Conservation (phyloP, 2,888 invertebrate species). For the Azorinus chamasolen region DNA sequence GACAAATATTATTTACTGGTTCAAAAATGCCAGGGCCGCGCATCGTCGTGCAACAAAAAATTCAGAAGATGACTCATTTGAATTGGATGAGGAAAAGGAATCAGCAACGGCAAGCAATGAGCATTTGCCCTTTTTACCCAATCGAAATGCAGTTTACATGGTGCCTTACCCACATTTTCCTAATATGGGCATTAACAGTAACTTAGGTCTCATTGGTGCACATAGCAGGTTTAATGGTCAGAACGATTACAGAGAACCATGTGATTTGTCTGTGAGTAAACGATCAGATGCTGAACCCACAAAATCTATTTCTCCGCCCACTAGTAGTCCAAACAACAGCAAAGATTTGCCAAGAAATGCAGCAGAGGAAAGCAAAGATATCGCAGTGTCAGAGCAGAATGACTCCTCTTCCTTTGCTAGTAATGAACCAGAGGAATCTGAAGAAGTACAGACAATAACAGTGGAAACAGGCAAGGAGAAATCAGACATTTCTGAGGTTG, state of each 20-base stretch:
- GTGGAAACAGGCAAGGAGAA: too few relatives aligned
- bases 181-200: conserved; percentile 44
- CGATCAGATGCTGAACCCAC: conserved; percentile 50
- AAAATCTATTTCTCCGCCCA: conserved; percentile 19
- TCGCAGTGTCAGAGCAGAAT: too few relatives aligned
- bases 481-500: too few relatives aligned
- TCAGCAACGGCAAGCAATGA: conserved; percentile 24
- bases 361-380: too few relatives aligned
- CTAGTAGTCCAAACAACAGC: too few relatives aligned
- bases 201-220: conserved; percentile 40
- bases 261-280: conserved; percentile 70
- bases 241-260: conserved; percentile 58
- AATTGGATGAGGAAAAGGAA: conserved; percentile 75
- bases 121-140: conserved; percentile 81
- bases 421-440: too few relatives aligned
- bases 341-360: too few relatives aligned
- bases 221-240: conserved; percentile 49
- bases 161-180: conserved; percentile 80
- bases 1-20: conserved; percentile 95
- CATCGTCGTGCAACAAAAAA: conserved; percentile 92
- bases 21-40: conserved; percentile 98
- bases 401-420: too few relatives aligned
- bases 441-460: too few relatives aligned
- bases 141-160: conserved; percentile 85
- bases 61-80: conserved; percentile 77